Conservation (phyloP, 2,113 vertebrate species). For the Verasper variegatus region DNA sequence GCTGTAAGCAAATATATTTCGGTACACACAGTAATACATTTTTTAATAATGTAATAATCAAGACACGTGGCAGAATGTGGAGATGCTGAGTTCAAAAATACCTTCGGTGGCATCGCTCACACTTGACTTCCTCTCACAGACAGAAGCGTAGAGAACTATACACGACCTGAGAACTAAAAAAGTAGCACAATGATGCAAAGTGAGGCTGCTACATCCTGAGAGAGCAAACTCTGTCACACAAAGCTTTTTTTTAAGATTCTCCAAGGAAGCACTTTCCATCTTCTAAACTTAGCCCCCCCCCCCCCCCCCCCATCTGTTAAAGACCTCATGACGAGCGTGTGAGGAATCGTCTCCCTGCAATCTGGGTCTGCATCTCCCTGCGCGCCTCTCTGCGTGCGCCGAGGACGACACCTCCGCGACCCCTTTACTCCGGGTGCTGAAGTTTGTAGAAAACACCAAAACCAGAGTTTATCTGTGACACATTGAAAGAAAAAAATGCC, state of each 20-base stretch:
- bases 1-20: too few relatives aligned
- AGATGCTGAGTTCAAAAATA: too few relatives aligned
- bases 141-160: too few relatives aligned
- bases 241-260: conserved; percentile 27
- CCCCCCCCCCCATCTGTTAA: conserved; percentile 56
- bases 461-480: conserved; percentile 17
- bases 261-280: conserved; percentile 43
- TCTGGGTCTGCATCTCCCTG: conserved; percentile 58
- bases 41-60: too few relatives aligned
- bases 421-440: conserved; percentile 50
- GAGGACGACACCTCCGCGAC: conserved; percentile 36
- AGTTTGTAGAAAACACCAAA: conserved; percentile 19
- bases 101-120: too few relatives aligned
- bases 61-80: too few relatives aligned
- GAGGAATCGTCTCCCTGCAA: conserved; percentile 54
- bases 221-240: conserved; percentile 5
- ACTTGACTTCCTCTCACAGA: too few relatives aligned
- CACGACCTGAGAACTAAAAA: too few relatives aligned
- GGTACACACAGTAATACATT: too few relatives aligned
- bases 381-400: conserved; percentile 33
- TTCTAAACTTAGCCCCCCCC: conserved; percentile 61
- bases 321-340: conserved; percentile 57
- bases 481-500: conserved; percentile 1
- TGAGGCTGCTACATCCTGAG: not conserved
- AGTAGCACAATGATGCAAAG: conserved; percentile 8